Base-by-base conservation (phyloP, 1,140 invertebrate species). In the Pachypsylla venusta region DNA sequence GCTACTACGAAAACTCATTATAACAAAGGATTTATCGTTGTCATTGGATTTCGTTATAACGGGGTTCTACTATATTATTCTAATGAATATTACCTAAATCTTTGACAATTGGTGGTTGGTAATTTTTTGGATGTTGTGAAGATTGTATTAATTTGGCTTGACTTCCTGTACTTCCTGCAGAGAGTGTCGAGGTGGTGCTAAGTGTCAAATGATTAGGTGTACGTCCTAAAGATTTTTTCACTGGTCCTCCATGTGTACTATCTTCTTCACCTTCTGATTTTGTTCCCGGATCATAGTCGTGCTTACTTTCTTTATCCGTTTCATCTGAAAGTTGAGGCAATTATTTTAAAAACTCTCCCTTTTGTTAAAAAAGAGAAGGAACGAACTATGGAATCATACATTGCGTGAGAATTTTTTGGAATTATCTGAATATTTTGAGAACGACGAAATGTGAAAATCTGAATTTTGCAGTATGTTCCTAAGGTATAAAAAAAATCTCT, bases 111-210 rank as follows among this genome's bases (percentile, higher is more conserved):
- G 84, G 80, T 24, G 87, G 87, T 64, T 90, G 87, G 73, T 91
- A 92, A 67, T 84, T 87, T 64, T 88, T 82, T 42, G 91, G 91
- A 66, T 90, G 87, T 73, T 93, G 87, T 62, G 90, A 93, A 59
- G 89, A 89, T 73, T 93, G 90, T 68, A 94, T 93, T 62, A 95
- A 80, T 67, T 88, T 82, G 19, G 92, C 92, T 71, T 94, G 90
- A 68, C 87, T 91, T 65, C 90, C 89, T 48, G 89, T 93, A 71
- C 89, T 93, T 64, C 91, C 89, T 60, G 90, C 89, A 62, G 90
- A 93, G 69, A 93, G 81, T 12, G 92, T 94, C 60, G 90, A 94
- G 60, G 89, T 90, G 64, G 90, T 93, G 75, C 89, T 87, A 69
- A 93, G 76, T 66, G 87, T 93, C 73, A 91, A 79, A 76, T 93